Conservation (phyloP, 2,797 vertebrate species). For the Syngnathus acus region DNA sequence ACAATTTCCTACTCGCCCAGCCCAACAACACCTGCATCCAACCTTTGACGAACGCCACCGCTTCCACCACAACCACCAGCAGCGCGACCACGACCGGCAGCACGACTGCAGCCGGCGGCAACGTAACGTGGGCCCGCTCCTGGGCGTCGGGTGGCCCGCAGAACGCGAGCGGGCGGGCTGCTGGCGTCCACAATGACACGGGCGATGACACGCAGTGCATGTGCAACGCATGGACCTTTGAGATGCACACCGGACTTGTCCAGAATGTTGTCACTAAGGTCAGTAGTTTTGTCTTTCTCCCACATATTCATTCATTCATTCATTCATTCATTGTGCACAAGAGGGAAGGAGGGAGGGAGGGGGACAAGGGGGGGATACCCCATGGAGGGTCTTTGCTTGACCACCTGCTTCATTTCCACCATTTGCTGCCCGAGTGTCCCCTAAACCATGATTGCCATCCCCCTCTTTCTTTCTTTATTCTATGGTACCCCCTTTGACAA, state of each 20-base stretch:
- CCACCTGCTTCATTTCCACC: background rate
- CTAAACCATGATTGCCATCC: background rate
- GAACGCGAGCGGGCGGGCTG: conserved; percentile 25
- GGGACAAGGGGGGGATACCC: background rate
- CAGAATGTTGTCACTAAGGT: conserved; percentile 94
- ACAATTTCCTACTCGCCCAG: conserved; percentile 86
- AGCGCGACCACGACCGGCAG: background rate
- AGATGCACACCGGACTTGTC: conserved; percentile 80
- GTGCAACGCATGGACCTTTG: conserved; percentile 77
- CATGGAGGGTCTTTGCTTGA: background rate
- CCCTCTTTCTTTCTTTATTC: too few species aligned
- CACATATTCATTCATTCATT: background rate
- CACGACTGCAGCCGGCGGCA: background rate
- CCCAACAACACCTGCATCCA: conserved; percentile 79
- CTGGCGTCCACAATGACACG: conserved; percentile 35
- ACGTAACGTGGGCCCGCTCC: conserved; percentile 28
- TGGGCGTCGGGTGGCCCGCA: conserved; percentile 22
- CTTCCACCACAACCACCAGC: background rate
- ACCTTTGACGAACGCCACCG: conserved; percentile 39
- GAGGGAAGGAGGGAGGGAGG: too few species aligned
- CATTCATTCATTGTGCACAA: background rate
- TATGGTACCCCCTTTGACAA: background rate
- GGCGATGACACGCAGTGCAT: conserved; percentile 53
- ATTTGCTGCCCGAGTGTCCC: background rate
- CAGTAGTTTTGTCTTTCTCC: conserved; percentile 29